A percentile compares a stretch with the other conserved stretches of the same genome.
These are phyloP conservation scores for Alcis repandata DNA, from an alignment of 2,888 invertebrate species.

Conservation along the genomic window DNA sequence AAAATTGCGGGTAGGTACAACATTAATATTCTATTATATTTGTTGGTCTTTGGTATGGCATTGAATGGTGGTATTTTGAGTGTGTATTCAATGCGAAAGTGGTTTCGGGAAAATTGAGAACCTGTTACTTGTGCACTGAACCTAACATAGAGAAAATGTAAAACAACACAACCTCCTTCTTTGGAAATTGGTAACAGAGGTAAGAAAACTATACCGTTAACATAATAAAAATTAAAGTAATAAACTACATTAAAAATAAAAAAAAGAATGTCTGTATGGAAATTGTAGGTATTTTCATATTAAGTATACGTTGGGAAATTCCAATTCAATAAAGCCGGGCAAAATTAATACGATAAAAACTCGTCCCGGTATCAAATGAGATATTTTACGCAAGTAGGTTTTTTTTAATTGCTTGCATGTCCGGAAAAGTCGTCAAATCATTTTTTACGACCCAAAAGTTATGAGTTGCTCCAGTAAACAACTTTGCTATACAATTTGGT, in stretches of 20 bases:
- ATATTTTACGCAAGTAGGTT: neutral
- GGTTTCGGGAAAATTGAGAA: neutral
- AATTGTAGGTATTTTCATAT: no score
- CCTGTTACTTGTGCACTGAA: neutral
- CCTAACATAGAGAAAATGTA: neutral
- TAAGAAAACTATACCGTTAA: no score
- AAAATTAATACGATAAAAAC: neutral
- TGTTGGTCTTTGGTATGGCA: neutral
- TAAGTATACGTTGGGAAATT: no score
- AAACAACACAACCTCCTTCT: no score
- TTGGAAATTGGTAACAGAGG: no score
- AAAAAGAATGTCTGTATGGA: no score
- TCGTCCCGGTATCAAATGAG: neutral
- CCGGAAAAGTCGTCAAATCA: slow-evolving; percentile 11
- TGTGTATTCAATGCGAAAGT: neutral
- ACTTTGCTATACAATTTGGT: slow-evolving; percentile 3
- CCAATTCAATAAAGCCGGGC: no score
- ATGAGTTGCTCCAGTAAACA: slow-evolving; percentile 2
- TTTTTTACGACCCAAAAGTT: slow-evolving; percentile 11
- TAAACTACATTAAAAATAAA: neutral
- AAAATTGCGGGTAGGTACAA: slow-evolving; percentile 1
- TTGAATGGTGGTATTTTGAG: neutral
- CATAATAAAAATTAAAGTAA: no score
- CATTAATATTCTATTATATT: no score
- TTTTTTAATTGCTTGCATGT: slow-evolving; percentile 9